Evolutionary conservation across 2,113 vertebrate species (phyloP).

Genomic region (Phasianus colchicus): DNA sequence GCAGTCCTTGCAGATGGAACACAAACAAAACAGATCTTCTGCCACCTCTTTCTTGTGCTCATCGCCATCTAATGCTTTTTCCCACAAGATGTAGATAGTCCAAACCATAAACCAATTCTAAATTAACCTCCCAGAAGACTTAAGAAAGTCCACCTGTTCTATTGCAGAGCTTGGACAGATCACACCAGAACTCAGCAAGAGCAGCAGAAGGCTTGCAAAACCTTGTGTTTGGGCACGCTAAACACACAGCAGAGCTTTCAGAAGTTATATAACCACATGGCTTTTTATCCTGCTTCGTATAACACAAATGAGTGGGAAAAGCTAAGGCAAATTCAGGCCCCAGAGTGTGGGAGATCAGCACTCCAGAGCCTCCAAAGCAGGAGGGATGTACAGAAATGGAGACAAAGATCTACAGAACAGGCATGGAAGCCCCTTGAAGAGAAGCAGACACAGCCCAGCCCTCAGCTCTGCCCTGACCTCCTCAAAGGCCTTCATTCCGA

Average conservation of each 20-base stretch:
- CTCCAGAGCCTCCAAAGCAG: not conserved
- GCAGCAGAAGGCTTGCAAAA: not conserved
- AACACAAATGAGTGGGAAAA: not conserved
- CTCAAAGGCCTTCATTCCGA: not conserved
- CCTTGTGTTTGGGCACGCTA: not conserved
- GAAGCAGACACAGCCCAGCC: not conserved
- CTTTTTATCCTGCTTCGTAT: not conserved
- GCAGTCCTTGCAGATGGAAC: constrained; percentile 44
- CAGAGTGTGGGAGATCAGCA: not conserved
- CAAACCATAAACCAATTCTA: not conserved
- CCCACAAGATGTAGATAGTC: not conserved
- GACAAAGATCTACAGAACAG: not conserved
- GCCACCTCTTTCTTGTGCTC: not conserved
- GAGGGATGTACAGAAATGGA: not conserved
- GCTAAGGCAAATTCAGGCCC: not conserved
- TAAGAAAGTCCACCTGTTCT: not conserved
- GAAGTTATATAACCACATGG: accelerated
- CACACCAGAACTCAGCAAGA: not conserved
- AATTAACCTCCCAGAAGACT: not conserved
- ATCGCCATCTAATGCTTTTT: constrained; percentile 6
- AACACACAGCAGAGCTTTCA: not conserved
- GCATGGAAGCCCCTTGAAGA: not conserved
- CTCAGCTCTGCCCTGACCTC: not conserved
- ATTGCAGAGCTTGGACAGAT: not conserved
- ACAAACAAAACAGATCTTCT: constrained; percentile 41